Evolutionary conservation across 2,888 invertebrate genomes (phyloP).

Genomic region (Andrena fulva): DNA sequence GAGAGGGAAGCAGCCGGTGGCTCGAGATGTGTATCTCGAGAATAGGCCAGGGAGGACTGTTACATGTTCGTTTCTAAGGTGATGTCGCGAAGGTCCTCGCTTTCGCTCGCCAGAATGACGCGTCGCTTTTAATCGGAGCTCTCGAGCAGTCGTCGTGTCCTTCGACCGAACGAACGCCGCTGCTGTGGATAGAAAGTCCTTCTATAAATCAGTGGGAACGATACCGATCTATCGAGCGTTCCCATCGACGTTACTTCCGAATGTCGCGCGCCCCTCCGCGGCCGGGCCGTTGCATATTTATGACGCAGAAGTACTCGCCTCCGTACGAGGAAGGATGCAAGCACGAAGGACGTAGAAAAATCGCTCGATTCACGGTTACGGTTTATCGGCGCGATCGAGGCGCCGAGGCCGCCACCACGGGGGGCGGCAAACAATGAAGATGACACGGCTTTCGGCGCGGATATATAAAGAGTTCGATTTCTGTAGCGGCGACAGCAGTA

Average conservation of each 20-base stretch:
- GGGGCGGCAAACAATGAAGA: conserved; percentile 57
- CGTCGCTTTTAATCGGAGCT: conserved; percentile 27
- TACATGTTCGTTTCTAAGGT: background rate
- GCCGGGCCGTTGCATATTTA: conserved; percentile 30
- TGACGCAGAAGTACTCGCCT: conserved; percentile 17
- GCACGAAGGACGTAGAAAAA: conserved; percentile 39
- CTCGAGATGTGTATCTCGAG: background rate
- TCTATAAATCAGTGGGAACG: conserved; percentile 69
- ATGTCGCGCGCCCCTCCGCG: background rate
- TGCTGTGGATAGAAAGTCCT: conserved; percentile 54
- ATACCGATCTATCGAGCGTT: conserved; percentile 66
- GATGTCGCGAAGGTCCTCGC: conserved; percentile 11
- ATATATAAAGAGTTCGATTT: conserved; percentile 71
- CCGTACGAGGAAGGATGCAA: background rate
- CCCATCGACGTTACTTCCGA: conserved; percentile 60
- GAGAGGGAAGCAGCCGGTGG: background rate
- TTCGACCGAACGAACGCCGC: conserved; percentile 54
- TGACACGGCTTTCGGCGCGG: conserved; percentile 53
- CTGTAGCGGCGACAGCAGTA: conserved; percentile 59
- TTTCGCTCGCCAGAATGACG: conserved; percentile 6
- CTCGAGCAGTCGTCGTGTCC: conserved; percentile 44
- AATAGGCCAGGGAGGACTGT: background rate
- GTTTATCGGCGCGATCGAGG: conserved; percentile 57
- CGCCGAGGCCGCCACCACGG: conserved; percentile 11
- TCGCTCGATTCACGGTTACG: conserved; percentile 57